These are phyloP conservation scores for Ectobius pallidus DNA, from an alignment of 2,888 invertebrate species.

Conservation along the genomic window DNA sequence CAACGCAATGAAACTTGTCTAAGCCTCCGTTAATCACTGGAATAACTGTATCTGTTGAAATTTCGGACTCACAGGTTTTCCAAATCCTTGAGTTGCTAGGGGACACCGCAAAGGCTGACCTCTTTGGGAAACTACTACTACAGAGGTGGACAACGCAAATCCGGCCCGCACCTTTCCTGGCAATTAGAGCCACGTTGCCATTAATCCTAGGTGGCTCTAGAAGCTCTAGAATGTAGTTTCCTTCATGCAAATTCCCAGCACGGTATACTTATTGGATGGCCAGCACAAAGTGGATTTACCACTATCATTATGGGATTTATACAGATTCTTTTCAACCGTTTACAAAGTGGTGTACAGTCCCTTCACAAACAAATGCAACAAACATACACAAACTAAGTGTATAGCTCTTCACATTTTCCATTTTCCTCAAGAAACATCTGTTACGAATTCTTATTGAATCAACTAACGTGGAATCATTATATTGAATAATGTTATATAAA, in stretches of 20 bases:
- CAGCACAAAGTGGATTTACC: slow-evolving; percentile 30
- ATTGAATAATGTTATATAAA: too few species aligned
- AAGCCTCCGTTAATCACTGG: too few species aligned
- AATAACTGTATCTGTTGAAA: slow-evolving; percentile 1
- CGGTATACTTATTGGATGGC: slow-evolving; percentile 34
- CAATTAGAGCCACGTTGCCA: slow-evolving; percentile 18
- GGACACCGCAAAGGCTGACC: neutral
- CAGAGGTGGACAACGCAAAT: neutral
- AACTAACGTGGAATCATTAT: too few species aligned
- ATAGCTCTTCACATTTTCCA: too few species aligned
- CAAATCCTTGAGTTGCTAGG: neutral
- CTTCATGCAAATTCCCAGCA: slow-evolving; percentile 5
- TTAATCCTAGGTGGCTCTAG: slow-evolving; percentile 19
- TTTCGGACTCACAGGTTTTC: neutral
- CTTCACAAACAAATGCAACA: neutral
- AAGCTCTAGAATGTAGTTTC: neutral
- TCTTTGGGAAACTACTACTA: too few species aligned
- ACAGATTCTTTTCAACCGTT: slow-evolving; percentile 4
- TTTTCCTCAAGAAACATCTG: too few species aligned
- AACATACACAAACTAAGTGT: neutral
- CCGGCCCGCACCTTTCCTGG: slow-evolving; percentile 21
- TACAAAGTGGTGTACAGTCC: neutral
- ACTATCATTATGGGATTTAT: slow-evolving; percentile 36
- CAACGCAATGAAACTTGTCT: too few species aligned
- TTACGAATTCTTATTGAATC: too few species aligned